Evolutionary conservation across 2,797 vertebrate species (phyloP).

Genomic region (Sandelia bainsii): DNA sequence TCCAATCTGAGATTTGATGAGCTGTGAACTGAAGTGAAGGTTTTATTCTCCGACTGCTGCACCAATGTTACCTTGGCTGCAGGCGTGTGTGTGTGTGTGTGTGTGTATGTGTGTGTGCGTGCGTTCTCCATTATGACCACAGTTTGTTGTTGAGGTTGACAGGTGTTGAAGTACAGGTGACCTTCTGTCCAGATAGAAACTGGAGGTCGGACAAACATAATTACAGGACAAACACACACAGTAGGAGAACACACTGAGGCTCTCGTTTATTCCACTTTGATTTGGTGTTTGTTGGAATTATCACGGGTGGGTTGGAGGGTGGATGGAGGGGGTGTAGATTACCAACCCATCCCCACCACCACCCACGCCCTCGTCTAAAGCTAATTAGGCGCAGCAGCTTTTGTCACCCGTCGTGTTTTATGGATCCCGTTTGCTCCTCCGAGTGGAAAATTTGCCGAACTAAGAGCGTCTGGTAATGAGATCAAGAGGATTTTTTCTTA

Average conservation of each 20-base stretch:
- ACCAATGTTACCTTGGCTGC: constrained; percentile 40
- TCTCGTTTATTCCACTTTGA: constrained; percentile 17
- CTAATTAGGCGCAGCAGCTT: constrained; percentile 73
- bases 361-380: constrained; percentile 45
- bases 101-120: constrained; percentile 21
- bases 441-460: constrained; percentile 75
- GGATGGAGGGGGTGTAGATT: not conserved
- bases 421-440: constrained; percentile 64
- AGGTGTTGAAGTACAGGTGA: constrained; percentile 63
- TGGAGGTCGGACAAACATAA: constrained; percentile 53
- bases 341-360: constrained; percentile 5
- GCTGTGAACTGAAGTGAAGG: constrained; percentile 51
- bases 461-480: constrained; percentile 74
- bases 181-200: constrained; percentile 62
- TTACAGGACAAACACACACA: not conserved
- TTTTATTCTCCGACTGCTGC: constrained; percentile 42
- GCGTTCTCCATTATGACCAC: constrained; percentile 38
- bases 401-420: constrained; percentile 63
- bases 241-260: too few relatives aligned
- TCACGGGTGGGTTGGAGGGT: constrained; percentile 40
- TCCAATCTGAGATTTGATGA: constrained; percentile 46
- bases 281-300: constrained; percentile 35
- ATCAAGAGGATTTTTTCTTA: constrained; percentile 65
- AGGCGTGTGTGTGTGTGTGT: constrained; percentile 15
- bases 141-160: constrained; percentile 68